phyloP scores from a whole-genome alignment of 2,888 invertebrate genomes.

The Synanthedon vespiformis region DNA sequence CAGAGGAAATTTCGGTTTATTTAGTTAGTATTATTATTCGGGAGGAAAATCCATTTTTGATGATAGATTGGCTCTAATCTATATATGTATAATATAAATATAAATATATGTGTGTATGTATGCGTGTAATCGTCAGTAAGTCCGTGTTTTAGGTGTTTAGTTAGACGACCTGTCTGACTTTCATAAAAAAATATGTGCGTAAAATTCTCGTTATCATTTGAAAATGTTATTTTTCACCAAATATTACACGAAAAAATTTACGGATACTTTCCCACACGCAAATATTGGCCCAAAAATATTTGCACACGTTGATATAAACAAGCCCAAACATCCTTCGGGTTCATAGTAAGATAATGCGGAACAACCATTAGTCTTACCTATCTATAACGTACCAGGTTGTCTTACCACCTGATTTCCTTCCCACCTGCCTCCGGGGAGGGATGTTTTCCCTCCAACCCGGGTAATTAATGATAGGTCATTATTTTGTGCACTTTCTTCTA shows the following conservation, averaged over 20 bases:
- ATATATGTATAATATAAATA: too few species aligned
- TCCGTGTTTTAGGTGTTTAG: too few species aligned
- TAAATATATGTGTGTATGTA: too few species aligned
- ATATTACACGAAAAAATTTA: too few species aligned
- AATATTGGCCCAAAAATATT: neutral
- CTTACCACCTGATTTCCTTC: conserved; percentile 4
- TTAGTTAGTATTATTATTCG: neutral
- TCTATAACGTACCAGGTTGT: conserved; percentile 16
- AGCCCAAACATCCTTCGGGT: neutral
- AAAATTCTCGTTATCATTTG: too few species aligned
- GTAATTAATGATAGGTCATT: conserved; percentile 23
- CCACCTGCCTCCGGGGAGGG: conserved; percentile 9
- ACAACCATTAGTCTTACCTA: conserved; percentile 15
- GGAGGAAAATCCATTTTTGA: neutral
- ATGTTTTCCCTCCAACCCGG: conserved; percentile 15
- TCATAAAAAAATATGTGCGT: too few species aligned
- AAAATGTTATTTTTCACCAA: too few species aligned
- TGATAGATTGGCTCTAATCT: neutral
- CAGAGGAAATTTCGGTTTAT: neutral
- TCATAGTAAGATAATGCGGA: neutral
- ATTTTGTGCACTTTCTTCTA: conserved; percentile 14
- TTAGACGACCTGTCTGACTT: too few species aligned
- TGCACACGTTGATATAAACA: neutral
- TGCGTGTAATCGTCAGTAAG: too few species aligned
- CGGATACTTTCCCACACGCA: neutral